phyloP scores from a whole-genome alignment of 2,113 vertebrate genomes.

The Petrocephalus microphthalmus region DNA sequence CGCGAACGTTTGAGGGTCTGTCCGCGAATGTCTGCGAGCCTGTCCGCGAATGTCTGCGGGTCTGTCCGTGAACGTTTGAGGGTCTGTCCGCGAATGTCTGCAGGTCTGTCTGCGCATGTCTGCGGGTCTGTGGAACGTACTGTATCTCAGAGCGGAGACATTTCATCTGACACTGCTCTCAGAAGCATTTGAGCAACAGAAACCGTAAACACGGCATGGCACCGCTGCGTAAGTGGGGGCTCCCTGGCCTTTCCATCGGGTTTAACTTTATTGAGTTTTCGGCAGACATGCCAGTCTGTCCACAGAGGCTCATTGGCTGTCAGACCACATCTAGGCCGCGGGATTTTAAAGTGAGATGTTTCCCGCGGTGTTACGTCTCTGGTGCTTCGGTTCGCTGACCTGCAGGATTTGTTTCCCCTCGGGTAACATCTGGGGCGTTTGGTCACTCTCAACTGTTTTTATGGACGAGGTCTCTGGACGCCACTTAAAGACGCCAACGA shows the following conservation, averaged over 20 bases:
- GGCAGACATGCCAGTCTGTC: not conserved
- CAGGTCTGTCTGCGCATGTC: not conserved
- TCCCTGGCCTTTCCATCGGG: not conserved
- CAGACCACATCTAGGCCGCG: not conserved
- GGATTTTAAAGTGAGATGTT: constrained; percentile 3
- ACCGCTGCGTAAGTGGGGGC: not conserved
- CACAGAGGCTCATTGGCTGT: not conserved
- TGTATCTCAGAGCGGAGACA: not conserved
- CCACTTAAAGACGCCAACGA: not conserved
- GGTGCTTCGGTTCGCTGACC: not conserved
- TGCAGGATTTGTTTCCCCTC: not conserved
- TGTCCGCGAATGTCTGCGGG: no score
- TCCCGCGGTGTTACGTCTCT: not conserved
- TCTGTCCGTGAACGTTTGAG: no score
- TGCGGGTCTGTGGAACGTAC: not conserved
- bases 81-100: no score
- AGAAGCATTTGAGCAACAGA: not conserved
- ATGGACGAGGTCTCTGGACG: not conserved
- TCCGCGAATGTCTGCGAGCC: no score
- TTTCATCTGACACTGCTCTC: not conserved
- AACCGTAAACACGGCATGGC: not conserved
- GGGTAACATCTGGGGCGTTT: not conserved
- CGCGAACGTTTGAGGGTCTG: no score
- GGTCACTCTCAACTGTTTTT: not conserved
- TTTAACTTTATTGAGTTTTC: not conserved